Evolutionary conservation across 2,888 invertebrate species (phyloP).

Genomic region (Dryococelus australis): DNA sequence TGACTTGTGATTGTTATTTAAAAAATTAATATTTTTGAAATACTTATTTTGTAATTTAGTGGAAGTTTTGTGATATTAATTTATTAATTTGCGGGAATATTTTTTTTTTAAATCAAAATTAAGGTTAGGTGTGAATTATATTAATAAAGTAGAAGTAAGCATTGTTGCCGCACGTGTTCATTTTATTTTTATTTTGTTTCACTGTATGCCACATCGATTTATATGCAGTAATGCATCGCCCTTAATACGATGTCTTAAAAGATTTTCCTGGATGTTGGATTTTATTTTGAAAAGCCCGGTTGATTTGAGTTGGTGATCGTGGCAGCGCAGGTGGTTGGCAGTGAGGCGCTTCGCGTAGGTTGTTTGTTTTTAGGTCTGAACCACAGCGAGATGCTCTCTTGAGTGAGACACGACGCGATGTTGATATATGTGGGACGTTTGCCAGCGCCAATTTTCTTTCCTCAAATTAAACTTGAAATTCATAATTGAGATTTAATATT

Average conservation of each 20-base stretch:
- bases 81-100: conserved; percentile 11
- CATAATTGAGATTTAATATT: too few relatives aligned
- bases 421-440: too few relatives aligned
- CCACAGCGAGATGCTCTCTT: too few relatives aligned
- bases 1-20: not conserved
- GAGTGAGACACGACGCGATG: too few relatives aligned
- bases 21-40: not conserved
- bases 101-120: not conserved
- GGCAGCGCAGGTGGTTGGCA: too few relatives aligned
- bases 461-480: too few relatives aligned
- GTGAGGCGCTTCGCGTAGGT: too few relatives aligned
- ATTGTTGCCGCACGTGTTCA: not conserved
- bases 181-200: not conserved
- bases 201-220: not conserved
- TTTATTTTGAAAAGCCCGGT: not conserved
- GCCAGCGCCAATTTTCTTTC: too few relatives aligned
- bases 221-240: not conserved
- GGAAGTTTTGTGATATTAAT: not conserved
- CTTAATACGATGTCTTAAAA: not conserved
- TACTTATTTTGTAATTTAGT: not conserved
- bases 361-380: too few relatives aligned
- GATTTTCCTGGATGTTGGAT: not conserved
- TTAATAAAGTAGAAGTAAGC: not conserved
- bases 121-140: not conserved
- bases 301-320: too few relatives aligned